Percentiles rank a stretch among this genome's conserved stretches.
Conservation (phyloP, 2,113 vertebrate genomes). For the Trogon melanurus region DNA sequence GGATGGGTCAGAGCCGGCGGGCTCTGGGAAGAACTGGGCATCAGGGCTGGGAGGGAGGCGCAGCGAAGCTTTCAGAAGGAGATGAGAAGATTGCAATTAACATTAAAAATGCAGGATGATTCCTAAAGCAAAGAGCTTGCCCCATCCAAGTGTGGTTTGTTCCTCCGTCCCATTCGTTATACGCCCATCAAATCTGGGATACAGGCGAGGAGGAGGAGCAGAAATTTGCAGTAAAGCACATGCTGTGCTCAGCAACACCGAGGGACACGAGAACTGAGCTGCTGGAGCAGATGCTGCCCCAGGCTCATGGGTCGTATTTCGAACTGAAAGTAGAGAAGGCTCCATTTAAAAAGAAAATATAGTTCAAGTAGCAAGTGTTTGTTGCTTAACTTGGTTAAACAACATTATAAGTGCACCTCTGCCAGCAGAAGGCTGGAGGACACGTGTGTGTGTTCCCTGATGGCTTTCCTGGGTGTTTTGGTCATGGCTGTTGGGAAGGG, state of each 20-base stretch:
- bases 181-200: neutral
- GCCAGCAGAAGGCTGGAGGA: neutral
- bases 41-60: neutral
- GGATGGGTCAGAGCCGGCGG: accelerated
- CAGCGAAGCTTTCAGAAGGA: neutral
- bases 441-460: accelerated
- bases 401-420: accelerated
- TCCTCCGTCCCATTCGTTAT: neutral
- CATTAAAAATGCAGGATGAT: neutral
- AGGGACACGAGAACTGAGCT: neutral
- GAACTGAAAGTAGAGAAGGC: neutral
- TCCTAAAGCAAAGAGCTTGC: neutral
- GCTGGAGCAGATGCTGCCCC: neutral
- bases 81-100: neutral
- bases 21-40: neutral
- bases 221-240: neutral
- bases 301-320: neutral
- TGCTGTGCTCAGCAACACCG: neutral
- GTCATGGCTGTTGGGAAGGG: neutral
- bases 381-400: neutral
- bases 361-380: neutral
- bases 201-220: neutral
- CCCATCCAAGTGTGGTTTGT: neutral
- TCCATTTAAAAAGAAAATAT: neutral
- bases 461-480: neutral